Base-by-base conservation (phyloP, 2,888 invertebrate species). In the Mesorhabditis belari region DNA sequence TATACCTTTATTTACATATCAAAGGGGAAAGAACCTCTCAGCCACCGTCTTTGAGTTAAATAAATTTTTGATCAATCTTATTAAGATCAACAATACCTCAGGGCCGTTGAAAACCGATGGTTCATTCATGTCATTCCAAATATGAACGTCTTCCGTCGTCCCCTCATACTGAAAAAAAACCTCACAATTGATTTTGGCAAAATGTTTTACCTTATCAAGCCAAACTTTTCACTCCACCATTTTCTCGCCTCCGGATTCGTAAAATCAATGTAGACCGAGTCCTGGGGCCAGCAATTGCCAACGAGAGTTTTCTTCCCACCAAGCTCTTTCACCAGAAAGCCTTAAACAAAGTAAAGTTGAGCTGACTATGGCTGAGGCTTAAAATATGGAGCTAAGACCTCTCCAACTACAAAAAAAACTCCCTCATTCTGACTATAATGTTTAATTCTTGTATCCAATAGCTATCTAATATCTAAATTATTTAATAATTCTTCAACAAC, bases 111-210 rank as follows among this genome's bases (percentile, higher is more conserved):
- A 98, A 0, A 98, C 92, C 1, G 94, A 93, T 0, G 98, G 96
- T 80, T 98, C 98, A 77, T 98, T 98, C 96, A 98, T 98, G 77
- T 98, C 98, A 81, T 96, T 98, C 98, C 98, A 98, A 49, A 91
- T 81, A 66, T 77, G 81, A 25, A 83, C 76, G 65, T 87, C 79
- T 79, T 82, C 67, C 1, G 72, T 69, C 3, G 83, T 89, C 0
- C 91, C 90, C 50, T 87, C 86, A 83, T 90, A 93, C 80, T 66
- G 49, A 55, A 65, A 57, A 21, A 23, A 52, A n/a, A 6, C 19
- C 6, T 6, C 5, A 63, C 17, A 6, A n/a, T 53, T 4, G 6
- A 12, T 17, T n/a, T 5, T 26, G n/a, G 17, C 9, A 6, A 4
- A 59, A 55, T n/a, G 12, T 2, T 17, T 21, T 27, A 67, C 67